A percentile compares a stretch with the other conserved stretches of the same genome.
phyloP scores from a whole-genome alignment of 2,888 invertebrate species.

The Coenonympha glycerion region DNA sequence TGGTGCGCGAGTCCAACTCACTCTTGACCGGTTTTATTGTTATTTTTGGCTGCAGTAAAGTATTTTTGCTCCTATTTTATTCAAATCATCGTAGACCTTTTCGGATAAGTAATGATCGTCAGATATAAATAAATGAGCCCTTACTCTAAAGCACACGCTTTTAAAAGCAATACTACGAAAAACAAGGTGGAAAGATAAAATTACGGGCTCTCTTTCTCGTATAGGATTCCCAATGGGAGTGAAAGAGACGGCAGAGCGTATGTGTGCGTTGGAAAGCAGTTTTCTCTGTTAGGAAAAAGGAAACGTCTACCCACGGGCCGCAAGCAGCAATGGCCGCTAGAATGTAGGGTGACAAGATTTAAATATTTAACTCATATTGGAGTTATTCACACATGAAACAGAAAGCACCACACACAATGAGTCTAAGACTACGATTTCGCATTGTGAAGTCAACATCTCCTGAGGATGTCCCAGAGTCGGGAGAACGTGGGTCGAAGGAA shows the following conservation, averaged over 20 bases:
- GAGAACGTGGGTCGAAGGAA: too few species aligned
- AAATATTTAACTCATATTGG: background rate
- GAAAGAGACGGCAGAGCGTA: conserved; percentile 12
- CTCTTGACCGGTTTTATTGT: too few species aligned
- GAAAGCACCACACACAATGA: too few species aligned
- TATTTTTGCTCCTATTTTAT: too few species aligned
- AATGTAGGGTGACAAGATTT: conserved; percentile 18
- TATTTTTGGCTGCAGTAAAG: too few species aligned
- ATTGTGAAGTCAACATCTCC: too few species aligned
- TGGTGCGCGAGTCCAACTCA: too few species aligned
- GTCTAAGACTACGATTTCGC: too few species aligned
- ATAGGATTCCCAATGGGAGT: conserved; percentile 1
- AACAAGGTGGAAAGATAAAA: conserved; percentile 8
- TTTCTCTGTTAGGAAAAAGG: conserved; percentile 29
- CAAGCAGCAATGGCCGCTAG: conserved; percentile 24
- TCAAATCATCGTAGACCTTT: too few species aligned
- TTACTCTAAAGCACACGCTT: background rate
- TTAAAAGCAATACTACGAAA: conserved; percentile 2
- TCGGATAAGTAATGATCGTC: too few species aligned
- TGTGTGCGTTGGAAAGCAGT: conserved; percentile 25
- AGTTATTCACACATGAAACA: too few species aligned
- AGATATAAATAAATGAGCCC: background rate
- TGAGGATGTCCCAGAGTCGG: too few species aligned
- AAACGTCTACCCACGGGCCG: conserved; percentile 21
- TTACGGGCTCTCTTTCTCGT: background rate